Evolutionary conservation across 1,140 invertebrate genomes (phyloP).

Genomic region (Brachionus koreanus): DNA sequence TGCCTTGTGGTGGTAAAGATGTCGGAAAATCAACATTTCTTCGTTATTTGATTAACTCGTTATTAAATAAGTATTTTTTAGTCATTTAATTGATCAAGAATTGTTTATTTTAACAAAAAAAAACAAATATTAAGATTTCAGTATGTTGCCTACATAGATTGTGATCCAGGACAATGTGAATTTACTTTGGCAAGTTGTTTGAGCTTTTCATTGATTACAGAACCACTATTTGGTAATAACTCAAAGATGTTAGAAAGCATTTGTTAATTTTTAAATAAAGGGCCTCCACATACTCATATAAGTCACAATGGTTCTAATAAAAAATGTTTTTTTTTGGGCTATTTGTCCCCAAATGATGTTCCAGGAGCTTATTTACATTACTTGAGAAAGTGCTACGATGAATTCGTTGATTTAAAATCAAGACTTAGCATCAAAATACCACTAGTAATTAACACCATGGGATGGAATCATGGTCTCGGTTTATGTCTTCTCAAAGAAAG

Average conservation of each 20-base stretch:
- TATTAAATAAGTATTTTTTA: conserved; percentile 17
- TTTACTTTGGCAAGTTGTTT: conserved; percentile 37
- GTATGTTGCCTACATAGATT: conserved; percentile 27
- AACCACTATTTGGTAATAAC: conserved; percentile 36
- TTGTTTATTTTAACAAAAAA: too few species aligned
- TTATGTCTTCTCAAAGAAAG: conserved; percentile 27
- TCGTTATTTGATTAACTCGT: conserved; percentile 11
- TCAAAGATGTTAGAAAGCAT: neutral
- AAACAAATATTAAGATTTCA: neutral
- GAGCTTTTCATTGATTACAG: neutral
- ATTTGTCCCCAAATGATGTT: conserved; percentile 16
- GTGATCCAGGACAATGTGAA: conserved; percentile 45
- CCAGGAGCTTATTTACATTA: conserved; percentile 21
- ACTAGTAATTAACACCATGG: conserved; percentile 39
- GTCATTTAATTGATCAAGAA: neutral
- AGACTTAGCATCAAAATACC: neutral
- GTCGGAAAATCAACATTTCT: conserved; percentile 45
- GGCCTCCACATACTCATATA: conserved; percentile 32
- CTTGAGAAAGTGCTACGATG: conserved; percentile 2
- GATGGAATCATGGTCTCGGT: conserved; percentile 41
- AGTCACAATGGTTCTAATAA: conserved; percentile 4
- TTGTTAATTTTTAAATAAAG: neutral
- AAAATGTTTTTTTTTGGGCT: conserved; percentile 16
- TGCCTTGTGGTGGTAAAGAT: conserved; percentile 40
- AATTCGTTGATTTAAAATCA: conserved; percentile 3